These are phyloP conservation scores for Aegotheles bennettii DNA, from an alignment of 2,113 vertebrate genomes.

Conservation along the genomic window DNA sequence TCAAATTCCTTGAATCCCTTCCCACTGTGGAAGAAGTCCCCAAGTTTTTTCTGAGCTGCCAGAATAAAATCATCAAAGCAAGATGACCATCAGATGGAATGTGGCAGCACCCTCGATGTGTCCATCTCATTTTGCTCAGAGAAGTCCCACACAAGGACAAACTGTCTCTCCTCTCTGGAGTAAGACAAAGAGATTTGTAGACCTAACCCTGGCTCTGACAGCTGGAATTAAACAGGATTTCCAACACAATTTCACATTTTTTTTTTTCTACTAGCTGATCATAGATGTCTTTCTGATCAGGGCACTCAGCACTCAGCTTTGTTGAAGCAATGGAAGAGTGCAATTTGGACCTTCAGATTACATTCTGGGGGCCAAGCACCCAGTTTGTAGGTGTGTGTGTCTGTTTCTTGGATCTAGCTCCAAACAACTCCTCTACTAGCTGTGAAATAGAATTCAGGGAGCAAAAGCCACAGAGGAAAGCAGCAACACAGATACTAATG, in stretches of 20 bases:
- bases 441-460: background rate
- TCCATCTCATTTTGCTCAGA: background rate
- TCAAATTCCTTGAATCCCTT: background rate
- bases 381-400: background rate
- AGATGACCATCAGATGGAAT: background rate
- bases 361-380: background rate
- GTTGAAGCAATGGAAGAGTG: fast-evolving
- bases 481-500: background rate
- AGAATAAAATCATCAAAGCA: background rate
- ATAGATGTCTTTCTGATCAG: background rate
- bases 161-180: background rate
- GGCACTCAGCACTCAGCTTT: background rate
- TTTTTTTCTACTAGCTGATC: background rate
- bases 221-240: background rate
- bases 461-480: background rate
- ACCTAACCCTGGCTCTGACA: background rate
- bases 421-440: background rate
- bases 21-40: background rate
- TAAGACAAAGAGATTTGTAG: background rate
- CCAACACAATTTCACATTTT: background rate
- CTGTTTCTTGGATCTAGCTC: background rate
- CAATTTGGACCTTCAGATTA: background rate
- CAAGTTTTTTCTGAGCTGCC: background rate
- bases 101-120: background rate
- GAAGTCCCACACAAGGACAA: background rate